Base-by-base conservation (phyloP, 2,797 vertebrate genomes). In the Ptychobarbus kaznakovi region DNA sequence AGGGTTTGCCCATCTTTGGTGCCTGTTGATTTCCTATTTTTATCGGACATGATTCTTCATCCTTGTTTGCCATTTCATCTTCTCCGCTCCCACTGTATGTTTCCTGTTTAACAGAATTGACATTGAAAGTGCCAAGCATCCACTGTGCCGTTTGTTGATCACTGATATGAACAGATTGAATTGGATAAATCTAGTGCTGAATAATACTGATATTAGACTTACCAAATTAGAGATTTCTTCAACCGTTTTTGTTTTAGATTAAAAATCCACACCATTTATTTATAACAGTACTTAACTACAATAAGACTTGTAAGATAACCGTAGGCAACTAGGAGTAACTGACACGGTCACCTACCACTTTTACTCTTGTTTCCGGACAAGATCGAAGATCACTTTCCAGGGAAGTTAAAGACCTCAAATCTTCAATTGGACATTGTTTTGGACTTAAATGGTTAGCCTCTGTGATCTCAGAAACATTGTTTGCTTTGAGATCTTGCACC, bases 401-500 rank as follows among this genome's bases (percentile, higher is more conserved):
- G 13, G 25, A 65, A 65, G 25, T 28, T 25, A 61, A 25, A 15
- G 61, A 65, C 5, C 6, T 28, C 11, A 25, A 63, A 63, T 63
- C 61, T 28, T 63, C 61, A 63, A 63, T 6, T 15, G 13, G 12
- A 65, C 25, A 32, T 28, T 16, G 5, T 15, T 65, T 2, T 16
- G 25, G 25, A 65, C 25, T 28, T 28, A 7, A 32, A 65, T 5
- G 25, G 25, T 65, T 15, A 65, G 61, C 25, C 25, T 65, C 61
- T 16, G 61, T 32, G 25, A 6, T 32, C 61, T 65, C 61, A 15
- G 25, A 28, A 15, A 3, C 61, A 7, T 7, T 15, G 25, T 32
- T 65, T 28, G 61, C 61, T 65, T 65, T 16, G 61, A 65, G 61
- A 65, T 32, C 61, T 65, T 65, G 61, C 61, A 65, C 61, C 25